Base-by-base conservation (phyloP, 2,113 vertebrate genomes). In the Nerophis ophidion region DNA sequence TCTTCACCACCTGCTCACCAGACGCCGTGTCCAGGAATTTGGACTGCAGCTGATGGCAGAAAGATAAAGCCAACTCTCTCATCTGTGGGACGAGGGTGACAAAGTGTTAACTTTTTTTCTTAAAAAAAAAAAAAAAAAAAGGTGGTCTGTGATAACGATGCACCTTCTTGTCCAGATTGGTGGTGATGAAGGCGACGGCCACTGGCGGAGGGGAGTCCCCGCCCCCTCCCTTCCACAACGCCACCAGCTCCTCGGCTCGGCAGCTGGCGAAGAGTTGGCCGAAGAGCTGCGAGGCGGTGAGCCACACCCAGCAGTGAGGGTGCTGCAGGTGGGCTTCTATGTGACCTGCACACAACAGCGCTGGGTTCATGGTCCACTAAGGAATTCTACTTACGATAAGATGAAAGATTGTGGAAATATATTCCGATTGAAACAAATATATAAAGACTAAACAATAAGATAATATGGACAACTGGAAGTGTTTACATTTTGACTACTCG, bases 1-100 rank as follows among this genome's bases (percentile, higher is more conserved):
- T 99, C 90, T 98, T 99, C 76, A 98, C 84, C 63, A 99, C 91
- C 95, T 99, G 96, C 77, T 98, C 97, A 62, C 97, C 95, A 44
- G 93, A 88, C 4, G 88, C 80, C 0, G 79, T 33, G 65, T 96
- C 95, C 56, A 99, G 80, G 82, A 93, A 99, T 85, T 93, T 94
- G 42, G 97, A 99, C 75, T 94, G 92, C 47, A 99, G 88, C 66
- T 99, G 97, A 74, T 92, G 89, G 78, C 92, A 95, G 63, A 96
- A 96, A 0, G 93, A 91, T 62, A 98, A 86, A 0, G 81, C 82
- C 3, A 97, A 73, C 78, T 94, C 93, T 84, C 91, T 94, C 88
- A 96, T 93, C 97, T 99, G 71, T 45, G 63, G 19, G 73, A 52
- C 72, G 0, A 57, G 67, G 77, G 17, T 3, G 19, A 14, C 7